Evolutionary conservation across 2,797 vertebrate genomes (phyloP).

Genomic region (Trichosurus vulpecula): DNA sequence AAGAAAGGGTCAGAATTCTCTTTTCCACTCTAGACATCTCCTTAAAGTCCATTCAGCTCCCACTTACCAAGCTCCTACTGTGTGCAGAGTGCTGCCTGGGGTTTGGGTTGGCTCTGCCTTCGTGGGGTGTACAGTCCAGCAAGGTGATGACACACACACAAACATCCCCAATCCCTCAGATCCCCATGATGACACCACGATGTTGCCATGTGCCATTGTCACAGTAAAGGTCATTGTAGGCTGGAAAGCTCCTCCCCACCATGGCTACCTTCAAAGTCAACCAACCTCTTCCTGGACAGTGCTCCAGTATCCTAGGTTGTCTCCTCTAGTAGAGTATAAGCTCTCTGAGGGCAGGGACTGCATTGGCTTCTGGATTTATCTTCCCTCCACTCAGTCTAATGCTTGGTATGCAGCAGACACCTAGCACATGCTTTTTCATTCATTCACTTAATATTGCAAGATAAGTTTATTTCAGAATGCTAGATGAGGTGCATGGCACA

Average conservation of each 20-base stretch:
- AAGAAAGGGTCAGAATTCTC: conserved; percentile 13
- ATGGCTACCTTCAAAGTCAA: background rate
- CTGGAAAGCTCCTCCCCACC: too few species aligned
- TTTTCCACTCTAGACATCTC: conserved; percentile 1
- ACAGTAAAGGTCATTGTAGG: background rate
- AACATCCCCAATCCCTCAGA: background rate
- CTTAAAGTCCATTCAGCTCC: background rate
- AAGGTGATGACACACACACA: too few species aligned
- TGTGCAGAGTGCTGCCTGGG: too few species aligned
- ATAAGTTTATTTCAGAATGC: background rate
- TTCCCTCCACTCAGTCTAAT: background rate
- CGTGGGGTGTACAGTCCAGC: background rate
- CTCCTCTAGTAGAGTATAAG: background rate
- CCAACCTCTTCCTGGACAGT: background rate
- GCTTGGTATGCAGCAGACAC: background rate
- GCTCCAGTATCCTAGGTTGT: background rate
- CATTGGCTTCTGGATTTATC: background rate
- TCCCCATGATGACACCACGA: background rate
- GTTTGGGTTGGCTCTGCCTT: background rate
- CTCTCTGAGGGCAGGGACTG: background rate
- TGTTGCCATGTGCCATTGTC: background rate
- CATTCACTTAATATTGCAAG: background rate
- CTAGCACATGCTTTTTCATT: background rate
- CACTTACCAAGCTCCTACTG: too few species aligned
- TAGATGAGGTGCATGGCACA: background rate